phyloP scores from a whole-genome alignment of 2,797 vertebrate genomes.

The Pipistrellus pygmaeus region DNA sequence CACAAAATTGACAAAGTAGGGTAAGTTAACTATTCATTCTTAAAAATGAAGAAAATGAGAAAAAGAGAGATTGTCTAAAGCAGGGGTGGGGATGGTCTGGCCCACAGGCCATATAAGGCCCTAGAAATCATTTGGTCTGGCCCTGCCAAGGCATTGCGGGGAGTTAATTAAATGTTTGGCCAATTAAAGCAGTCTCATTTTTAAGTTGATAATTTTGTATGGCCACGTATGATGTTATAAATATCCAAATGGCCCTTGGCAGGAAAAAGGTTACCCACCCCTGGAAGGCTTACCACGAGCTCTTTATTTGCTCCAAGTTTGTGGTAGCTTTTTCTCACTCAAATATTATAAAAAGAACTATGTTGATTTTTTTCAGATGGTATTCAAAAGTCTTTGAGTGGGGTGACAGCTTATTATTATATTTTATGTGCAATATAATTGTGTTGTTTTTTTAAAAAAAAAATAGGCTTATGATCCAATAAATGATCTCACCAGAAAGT shows the following conservation, averaged over 20 bases:
- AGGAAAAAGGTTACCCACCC: too few relatives aligned
- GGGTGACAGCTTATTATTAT: background rate
- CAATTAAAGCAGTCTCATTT: too few relatives aligned
- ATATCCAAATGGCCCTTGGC: too few relatives aligned
- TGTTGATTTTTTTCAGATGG: background rate
- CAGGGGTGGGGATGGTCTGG: too few relatives aligned
- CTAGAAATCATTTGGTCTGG: too few relatives aligned
- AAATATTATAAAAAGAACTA: background rate
- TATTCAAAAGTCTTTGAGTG: background rate
- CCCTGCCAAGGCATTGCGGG: too few relatives aligned
- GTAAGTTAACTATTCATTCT: background rate
- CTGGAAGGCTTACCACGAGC: background rate
- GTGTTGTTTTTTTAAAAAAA: background rate
- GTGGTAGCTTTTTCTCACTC: background rate
- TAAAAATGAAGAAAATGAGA: background rate
- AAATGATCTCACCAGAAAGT: background rate
- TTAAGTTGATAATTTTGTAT: too few relatives aligned
- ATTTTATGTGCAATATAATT: background rate
- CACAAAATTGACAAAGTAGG: background rate
- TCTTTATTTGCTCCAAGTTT: background rate
- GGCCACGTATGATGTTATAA: too few relatives aligned
- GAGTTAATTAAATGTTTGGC: too few relatives aligned
- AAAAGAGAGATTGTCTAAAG: background rate
- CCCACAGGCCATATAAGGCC: too few relatives aligned
- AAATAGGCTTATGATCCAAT: background rate